Evolutionary conservation across 2,888 invertebrate genomes (phyloP), one percentile per base, ranked within the genome.

Genomic region (Tetragonula carbonaria): DNA sequence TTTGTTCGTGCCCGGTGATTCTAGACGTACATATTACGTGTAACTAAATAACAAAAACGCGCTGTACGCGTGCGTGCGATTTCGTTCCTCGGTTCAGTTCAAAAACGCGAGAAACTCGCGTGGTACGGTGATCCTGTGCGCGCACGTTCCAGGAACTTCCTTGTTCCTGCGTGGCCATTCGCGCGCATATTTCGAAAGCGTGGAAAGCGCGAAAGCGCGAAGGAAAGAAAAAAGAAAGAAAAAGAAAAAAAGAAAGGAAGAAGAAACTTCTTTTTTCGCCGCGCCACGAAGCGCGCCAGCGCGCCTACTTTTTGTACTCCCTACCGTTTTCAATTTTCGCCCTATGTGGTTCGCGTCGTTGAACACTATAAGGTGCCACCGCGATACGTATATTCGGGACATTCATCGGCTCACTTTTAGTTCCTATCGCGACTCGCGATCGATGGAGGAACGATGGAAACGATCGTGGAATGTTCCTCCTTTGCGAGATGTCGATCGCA

Each of bases 271-370:
- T 28, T 4, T 72, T 28, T 50, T 67, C 38, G 57, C 16, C 78
- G 88, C 63, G 74, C 51, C 68, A 45, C 45, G 66, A n/a, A 66
- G 63, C 33, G 63, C 80, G 70, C 72, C 59, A 45, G 62, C 73
- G 66, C 66, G 55, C 45, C 45, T 55, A 66, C 45, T 73, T 73
- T 78, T 76, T 86, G 81, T 87, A 90, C 92, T 92, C 91, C 92
- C 91, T 91, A 92, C 90, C 86, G 80, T 89, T 92, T 91, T 91
- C 90, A 91, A 91, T 92, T 91, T 90, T 87, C 76, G 72, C 80
- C 80, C 80, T 63, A 84, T 57, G 82, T 78, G 89, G 75, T 77
- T 82, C 73, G 80, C 79, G 83, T 76, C 76, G 73, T 72, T 71
- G 33, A 80, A 71, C 33, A 28, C 18, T 4, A 33, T 62, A 8